These are phyloP conservation scores for Cyaniris semiargus DNA, from an alignment of 2,888 invertebrate genomes.

Conservation along the genomic window DNA sequence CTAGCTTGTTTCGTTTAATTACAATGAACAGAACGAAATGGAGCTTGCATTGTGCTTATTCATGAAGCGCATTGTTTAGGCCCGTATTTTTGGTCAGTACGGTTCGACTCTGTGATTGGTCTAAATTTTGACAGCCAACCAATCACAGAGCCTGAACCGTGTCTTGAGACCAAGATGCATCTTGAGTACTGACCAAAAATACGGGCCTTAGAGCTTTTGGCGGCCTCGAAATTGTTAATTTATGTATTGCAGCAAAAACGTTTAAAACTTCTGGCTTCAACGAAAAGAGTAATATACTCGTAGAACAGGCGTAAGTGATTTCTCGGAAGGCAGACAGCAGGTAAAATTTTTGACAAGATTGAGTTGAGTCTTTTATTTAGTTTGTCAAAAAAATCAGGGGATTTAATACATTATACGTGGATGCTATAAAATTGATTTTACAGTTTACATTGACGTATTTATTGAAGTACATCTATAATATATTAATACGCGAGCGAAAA, in stretches of 20 bases:
- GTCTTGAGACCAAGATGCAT: too few species aligned
- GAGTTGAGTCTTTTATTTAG: background rate
- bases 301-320: background rate
- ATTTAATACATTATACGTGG: background rate
- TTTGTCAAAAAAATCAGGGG: background rate
- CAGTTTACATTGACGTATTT: background rate
- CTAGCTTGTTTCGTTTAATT: slow-evolving; percentile 19
- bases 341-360: background rate
- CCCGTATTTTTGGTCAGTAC: too few species aligned
- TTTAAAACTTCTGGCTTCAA: background rate
- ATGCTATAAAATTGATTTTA: background rate
- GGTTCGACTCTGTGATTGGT: too few species aligned
- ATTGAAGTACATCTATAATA: too few species aligned
- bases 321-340: background rate
- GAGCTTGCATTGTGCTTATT: slow-evolving; percentile 8
- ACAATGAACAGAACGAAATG: slow-evolving; percentile 16
- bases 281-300: background rate
- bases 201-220: background rate
- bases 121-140: too few species aligned
- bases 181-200: too few species aligned
- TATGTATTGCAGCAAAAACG: background rate
- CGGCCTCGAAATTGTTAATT: background rate
- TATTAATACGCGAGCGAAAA: too few species aligned
- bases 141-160: too few species aligned
- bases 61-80: background rate